Conservation (phyloP, 2,797 vertebrate species). For the Platalea minor region DNA sequence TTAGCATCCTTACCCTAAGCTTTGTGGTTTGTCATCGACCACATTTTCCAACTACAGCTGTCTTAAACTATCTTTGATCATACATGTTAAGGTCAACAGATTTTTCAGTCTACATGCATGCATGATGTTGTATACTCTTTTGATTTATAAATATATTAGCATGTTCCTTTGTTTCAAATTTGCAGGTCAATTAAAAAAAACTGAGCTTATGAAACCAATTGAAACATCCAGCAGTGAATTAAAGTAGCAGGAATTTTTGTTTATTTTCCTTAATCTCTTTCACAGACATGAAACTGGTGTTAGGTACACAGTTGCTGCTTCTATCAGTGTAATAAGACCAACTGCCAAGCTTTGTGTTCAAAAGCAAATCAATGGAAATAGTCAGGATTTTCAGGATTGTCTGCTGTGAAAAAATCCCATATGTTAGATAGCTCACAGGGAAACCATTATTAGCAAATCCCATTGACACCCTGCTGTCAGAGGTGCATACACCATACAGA, state of each 20-base stretch:
- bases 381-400: not conserved
- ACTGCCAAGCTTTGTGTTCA: not conserved
- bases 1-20: not conserved
- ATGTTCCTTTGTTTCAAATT: not conserved
- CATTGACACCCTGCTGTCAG: not conserved
- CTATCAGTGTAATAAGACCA: not conserved
- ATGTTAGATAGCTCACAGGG: not conserved
- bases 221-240: not conserved
- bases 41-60: not conserved
- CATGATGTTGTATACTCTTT: not conserved
- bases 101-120: not conserved
- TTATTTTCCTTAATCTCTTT: conserved; percentile 10
- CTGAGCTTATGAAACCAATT: not conserved
- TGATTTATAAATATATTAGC: not conserved
- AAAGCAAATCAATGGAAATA: not conserved
- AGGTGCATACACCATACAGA: not conserved
- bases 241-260: not conserved
- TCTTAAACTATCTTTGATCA: not conserved
- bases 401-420: not conserved
- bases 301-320: not conserved
- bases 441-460: not conserved
- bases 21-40: not conserved
- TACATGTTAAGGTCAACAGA: not conserved
- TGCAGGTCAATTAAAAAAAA: not conserved
- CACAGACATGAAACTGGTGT: not conserved